A percentile compares a stretch with the other conserved stretches of the same genome.
These are phyloP conservation scores for Takifugu flavidus DNA, from an alignment of 2,113 vertebrate genomes.

Conservation along the genomic window DNA sequence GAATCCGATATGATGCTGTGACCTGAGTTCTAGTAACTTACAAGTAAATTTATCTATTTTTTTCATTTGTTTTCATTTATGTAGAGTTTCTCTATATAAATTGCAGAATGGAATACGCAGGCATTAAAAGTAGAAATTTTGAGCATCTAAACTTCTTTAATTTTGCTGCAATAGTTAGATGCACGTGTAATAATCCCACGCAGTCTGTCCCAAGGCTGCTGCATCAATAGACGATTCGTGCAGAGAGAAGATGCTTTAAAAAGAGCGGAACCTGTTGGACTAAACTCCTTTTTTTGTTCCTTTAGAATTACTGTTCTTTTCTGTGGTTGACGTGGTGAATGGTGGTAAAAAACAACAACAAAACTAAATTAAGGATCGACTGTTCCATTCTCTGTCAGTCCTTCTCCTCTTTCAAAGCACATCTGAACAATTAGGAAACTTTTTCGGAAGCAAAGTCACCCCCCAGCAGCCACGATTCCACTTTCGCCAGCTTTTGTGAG, in stretches of 20 bases:
- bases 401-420: background rate
- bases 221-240: constrained; percentile 12
- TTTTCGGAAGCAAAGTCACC: background rate
- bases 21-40: too few species aligned
- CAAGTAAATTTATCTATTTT: too few species aligned
- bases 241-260: constrained; percentile 5
- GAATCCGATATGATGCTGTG: too few species aligned
- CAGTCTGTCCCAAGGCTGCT: constrained; percentile 20
- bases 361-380: background rate
- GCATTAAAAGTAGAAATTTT: background rate
- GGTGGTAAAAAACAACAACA: too few species aligned
- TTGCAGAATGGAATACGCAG: too few species aligned
- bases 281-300: background rate
- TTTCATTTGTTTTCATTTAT: too few species aligned
- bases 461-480: background rate
- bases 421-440: background rate
- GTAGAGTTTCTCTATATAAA: too few species aligned
- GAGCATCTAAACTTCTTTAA: background rate
- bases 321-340: too few species aligned
- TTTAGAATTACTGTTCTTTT: too few species aligned
- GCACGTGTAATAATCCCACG: background rate
- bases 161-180: background rate
- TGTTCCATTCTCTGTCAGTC: background rate
- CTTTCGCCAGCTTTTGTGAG: constrained; percentile 17
- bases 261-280: constrained; percentile 5